Base-by-base conservation (phyloP, 2,113 vertebrate genomes). In the Pycnonotus jocosus region DNA sequence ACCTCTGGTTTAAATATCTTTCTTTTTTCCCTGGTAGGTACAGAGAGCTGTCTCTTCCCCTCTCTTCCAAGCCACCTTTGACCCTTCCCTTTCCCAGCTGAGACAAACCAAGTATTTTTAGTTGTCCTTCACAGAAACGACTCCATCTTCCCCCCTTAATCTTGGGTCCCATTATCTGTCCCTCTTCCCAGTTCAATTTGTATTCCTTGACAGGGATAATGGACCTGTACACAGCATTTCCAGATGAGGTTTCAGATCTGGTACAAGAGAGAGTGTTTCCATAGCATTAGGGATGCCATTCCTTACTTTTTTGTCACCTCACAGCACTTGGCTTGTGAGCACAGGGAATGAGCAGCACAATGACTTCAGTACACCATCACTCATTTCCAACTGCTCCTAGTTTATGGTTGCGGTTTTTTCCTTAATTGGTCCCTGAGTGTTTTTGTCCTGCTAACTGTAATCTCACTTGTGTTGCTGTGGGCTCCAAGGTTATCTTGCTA, bases 51-150 rank as follows among this genome's bases (percentile, higher is more conserved):
- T 20, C 56, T 60, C 73, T 38, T 76, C 18, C 31, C 31, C 47
- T 12, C 8, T 48, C 44, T 72, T 53, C 27, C 53, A 74, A 42
- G 33, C 20, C 37, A 40, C 47, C 44, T 74, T 22, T 1, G 1
- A 81, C 20, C 31, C 24, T 48, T 72, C 40, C 8, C 31, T 30
- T 35, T 33, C 37, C 37, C 12, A 28, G 53, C 50, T 15, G 27
- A 81, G 77, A 70, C 21, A 64, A 71, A 30, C 50, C 69, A 35
- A 64, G 11, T 9, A 33, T 35, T 69, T 91, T 10, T 2, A 71
- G 24, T 0, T 57, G 37, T 47, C 62, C 40, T 85, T 71, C 66
- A 48, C 20, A 57, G 65, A 47, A 87, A 35, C 0, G 0, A 61
- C 10, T 18, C 13, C 28, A 81, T 20, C 17, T 64, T 76, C 31